Percentiles rank a stretch among this genome's conserved stretches.
Evolutionary conservation across 2,797 vertebrate genomes (phyloP).

Genomic region (Danio tinwini): DNA sequence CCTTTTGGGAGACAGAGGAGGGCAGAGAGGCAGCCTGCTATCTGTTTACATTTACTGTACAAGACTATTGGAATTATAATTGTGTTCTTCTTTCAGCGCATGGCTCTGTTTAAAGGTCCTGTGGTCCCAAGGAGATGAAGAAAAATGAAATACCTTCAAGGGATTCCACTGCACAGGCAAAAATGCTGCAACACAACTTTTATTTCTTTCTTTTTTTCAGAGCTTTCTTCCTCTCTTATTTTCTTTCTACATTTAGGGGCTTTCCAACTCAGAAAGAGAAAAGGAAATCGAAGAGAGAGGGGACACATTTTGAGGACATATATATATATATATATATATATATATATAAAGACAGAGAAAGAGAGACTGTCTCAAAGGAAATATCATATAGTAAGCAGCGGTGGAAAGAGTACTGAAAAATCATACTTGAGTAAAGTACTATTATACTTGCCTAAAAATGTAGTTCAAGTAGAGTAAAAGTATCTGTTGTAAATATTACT

Average conservation of each 20-base stretch:
- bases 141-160: slow-evolving; percentile 83
- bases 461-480: too few species aligned
- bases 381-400: neutral
- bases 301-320: slow-evolving; percentile 60
- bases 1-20: slow-evolving; percentile 73
- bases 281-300: neutral
- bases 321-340: slow-evolving; percentile 47
- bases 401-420: too few species aligned
- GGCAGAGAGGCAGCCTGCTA: slow-evolving; percentile 72
- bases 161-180: slow-evolving; percentile 80
- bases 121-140: slow-evolving; percentile 81
- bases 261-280: neutral
- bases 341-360: slow-evolving; percentile 7
- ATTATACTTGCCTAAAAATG: too few species aligned
- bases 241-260: slow-evolving; percentile 9
- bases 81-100: slow-evolving; percentile 78
- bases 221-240: neutral
- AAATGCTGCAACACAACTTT: slow-evolving; percentile 77
- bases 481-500: too few species aligned
- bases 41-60: slow-evolving; percentile 81
- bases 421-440: too few species aligned
- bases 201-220: slow-evolving; percentile 38
- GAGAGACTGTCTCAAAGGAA: slow-evolving; percentile 62
- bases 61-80: slow-evolving; percentile 83
- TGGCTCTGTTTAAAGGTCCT: slow-evolving; percentile 81